Base-by-base conservation (phyloP, 2,888 invertebrate genomes). In the Acronicta aceris region DNA sequence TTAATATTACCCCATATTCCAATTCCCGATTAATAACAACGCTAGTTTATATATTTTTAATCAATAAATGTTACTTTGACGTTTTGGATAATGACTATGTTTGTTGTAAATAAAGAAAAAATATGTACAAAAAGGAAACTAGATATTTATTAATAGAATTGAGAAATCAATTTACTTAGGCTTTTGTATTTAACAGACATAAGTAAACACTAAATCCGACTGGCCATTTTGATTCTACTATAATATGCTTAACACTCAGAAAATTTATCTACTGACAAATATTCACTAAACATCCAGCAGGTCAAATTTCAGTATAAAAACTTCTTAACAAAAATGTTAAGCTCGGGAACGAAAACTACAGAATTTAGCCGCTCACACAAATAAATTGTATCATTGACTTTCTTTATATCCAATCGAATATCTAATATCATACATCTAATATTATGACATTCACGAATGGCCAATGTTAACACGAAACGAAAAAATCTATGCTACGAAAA, bases 401-500 rank as follows among this genome's bases (percentile, higher is more conserved):
- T 81, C 84, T 81, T 86, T 64, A 78, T 69, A 88, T 84, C 81
- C 80, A 88, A 84, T 89, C 84, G 83, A 91, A 89, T 87, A 83
- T 85, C 89, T 92, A 90, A 74, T 92, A 88, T 87, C 89, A 92
- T 89, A 92, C 86, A 90, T 87, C 87, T 90, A 91, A 86, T 90
- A 91, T 91, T 89, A 91, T 91, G 91, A 91, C 90, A 90, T 88
- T 86, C 87, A 89, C 87, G 81, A 89, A 89, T 87, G 89, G 89
- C 88, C 87, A 86, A 89, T 88, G 82, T 84, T 82, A 86, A 86
- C 87, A 89, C 85, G 78, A 84, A 87, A 86, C 83, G 81, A 83
- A 83, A 82, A 80, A 78, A 79, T 82, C 84, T 88, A 88, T 85
- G 76, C 88, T 87, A 90, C 84, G 69, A 83, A 85, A 87, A 81